Conservation (phyloP, 2,113 vertebrate genomes). For the Peromyscus polionotus region DNA sequence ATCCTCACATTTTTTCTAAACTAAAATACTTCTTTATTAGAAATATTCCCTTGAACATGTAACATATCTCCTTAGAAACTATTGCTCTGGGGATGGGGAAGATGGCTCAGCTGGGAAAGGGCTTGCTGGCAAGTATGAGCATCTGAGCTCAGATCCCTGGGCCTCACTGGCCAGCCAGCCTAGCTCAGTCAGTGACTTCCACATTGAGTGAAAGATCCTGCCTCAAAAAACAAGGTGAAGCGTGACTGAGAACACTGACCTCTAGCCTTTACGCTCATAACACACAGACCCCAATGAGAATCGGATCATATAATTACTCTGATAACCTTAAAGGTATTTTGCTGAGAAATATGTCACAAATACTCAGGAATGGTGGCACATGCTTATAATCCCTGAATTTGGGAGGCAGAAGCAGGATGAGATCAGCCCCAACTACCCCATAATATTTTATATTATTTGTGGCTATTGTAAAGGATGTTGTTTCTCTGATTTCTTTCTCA, state of each 20-base stretch:
- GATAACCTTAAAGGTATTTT: background rate
- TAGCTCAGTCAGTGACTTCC: background rate
- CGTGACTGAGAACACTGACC: background rate
- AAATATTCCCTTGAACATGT: slow-evolving; percentile 21
- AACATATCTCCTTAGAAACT: slow-evolving; percentile 13
- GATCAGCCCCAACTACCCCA: background rate
- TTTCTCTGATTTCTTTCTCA: too few relatives aligned
- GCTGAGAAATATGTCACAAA: slow-evolving; percentile 17
- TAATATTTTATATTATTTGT: too few relatives aligned
- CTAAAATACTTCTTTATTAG: slow-evolving; percentile 48
- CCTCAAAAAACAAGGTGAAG: background rate
- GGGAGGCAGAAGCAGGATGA: background rate
- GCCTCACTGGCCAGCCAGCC: background rate
- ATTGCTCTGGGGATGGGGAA: background rate
- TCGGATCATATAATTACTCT: slow-evolving; percentile 38
- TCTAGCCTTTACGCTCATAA: background rate
- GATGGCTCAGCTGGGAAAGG: background rate
- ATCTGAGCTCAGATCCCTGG: background rate
- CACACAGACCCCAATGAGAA: background rate
- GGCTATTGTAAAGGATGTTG: too few relatives aligned
- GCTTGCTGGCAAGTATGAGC: too few relatives aligned
- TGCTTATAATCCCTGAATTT: background rate
- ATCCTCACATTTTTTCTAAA: slow-evolving; percentile 45
- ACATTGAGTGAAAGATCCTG: background rate
- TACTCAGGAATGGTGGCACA: background rate